Evolutionary conservation across 2,797 vertebrate species (phyloP).

Genomic region (Chromobotia macracanthus): DNA sequence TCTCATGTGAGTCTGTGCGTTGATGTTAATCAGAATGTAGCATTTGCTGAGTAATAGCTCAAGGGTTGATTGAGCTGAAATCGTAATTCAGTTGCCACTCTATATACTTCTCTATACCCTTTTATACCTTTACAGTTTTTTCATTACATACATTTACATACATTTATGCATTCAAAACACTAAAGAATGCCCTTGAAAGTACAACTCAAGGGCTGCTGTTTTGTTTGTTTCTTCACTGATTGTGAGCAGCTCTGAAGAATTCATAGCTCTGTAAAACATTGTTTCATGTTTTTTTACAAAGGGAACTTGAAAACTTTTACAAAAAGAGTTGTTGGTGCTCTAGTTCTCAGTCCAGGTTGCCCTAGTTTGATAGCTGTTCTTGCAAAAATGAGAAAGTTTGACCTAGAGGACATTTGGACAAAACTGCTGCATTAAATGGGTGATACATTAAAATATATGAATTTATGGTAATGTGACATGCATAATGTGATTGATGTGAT

Average conservation of each 20-base stretch:
- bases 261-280: too few relatives aligned
- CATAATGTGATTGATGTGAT: not conserved
- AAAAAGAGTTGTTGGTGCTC: constrained; percentile 48
- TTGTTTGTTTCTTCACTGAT: too few relatives aligned
- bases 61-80: not conserved
- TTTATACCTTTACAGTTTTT: not conserved
- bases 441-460: not conserved
- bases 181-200: not conserved
- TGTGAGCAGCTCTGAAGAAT: not conserved
- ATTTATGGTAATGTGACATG: not conserved
- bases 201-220: not conserved
- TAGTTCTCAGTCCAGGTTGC: constrained; percentile 57
- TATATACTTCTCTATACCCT: not conserved
- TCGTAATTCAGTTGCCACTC: not conserved
- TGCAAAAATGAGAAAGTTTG: constrained; percentile 40
- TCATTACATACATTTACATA: too few relatives aligned
- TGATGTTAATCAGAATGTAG: not conserved
- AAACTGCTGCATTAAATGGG: constrained; percentile 1
- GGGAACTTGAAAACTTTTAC: constrained; percentile 1
- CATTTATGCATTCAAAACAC: not conserved
- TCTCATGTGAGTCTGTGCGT: not conserved
- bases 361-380: constrained; percentile 53
- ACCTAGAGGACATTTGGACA: constrained; percentile 39
- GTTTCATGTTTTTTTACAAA: too few relatives aligned
- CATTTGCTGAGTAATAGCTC: not conserved